A percentile compares a stretch with the other conserved stretches of the same genome.
Evolutionary conservation across 2,113 vertebrate species (phyloP).

Genomic region (Anser brachyrhynchus): DNA sequence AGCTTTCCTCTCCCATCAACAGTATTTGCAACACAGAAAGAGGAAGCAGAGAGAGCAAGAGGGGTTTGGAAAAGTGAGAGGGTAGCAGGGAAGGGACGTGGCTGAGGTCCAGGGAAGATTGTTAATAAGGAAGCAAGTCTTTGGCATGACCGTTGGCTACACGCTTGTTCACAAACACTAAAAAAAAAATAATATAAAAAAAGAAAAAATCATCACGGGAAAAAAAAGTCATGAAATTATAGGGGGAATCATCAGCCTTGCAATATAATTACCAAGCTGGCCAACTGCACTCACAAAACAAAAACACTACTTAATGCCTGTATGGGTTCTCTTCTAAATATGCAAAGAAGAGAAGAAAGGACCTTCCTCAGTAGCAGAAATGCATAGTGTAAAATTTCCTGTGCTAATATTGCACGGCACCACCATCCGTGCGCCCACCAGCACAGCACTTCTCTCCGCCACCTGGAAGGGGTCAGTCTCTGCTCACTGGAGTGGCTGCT

Average conservation of each 20-base stretch:
- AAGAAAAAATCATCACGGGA: not conserved
- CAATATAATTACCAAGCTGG: not conserved
- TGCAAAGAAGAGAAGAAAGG: not conserved
- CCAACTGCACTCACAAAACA: not conserved
- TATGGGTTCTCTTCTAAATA: not conserved
- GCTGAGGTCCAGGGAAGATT: constrained; percentile 4
- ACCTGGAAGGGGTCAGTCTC: not conserved
- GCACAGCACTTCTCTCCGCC: not conserved
- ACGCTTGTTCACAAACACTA: not conserved
- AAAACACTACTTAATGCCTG: not conserved
- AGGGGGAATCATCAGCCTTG: not conserved
- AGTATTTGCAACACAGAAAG: not conserved
- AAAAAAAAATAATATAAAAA: not conserved
- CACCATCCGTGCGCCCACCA: not conserved
- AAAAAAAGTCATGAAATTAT: not conserved
- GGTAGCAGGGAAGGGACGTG: not conserved
- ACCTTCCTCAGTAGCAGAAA: not conserved
- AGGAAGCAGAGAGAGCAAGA: not conserved
- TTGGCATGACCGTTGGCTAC: not conserved
- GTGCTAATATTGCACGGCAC: not conserved
- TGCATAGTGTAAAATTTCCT: not conserved
- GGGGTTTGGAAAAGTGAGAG: not conserved
- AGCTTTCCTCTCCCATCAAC: not conserved
- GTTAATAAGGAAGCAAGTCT: not conserved
- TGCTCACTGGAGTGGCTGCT: not conserved